Evolutionary conservation across 2,113 vertebrate genomes (phyloP).

Genomic region (Dascyllus trimaculatus): DNA sequence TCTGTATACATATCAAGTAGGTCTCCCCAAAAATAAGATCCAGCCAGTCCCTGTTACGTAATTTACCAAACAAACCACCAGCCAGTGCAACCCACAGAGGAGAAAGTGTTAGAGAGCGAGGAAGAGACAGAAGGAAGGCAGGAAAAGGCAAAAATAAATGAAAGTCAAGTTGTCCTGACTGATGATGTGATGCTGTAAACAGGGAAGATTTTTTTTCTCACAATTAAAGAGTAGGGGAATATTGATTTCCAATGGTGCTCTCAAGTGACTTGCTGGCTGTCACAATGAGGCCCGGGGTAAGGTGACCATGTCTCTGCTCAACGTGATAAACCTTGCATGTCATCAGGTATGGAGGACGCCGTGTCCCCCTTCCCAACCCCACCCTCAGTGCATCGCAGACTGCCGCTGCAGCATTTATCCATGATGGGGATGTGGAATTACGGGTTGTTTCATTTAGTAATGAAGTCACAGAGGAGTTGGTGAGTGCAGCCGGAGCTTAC

Average conservation of each 20-base stretch:
- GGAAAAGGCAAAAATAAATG: slow-evolving; percentile 66
- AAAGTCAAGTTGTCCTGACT: slow-evolving; percentile 83
- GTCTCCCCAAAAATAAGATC: slow-evolving; percentile 39
- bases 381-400: slow-evolving; percentile 11
- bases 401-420: slow-evolving; percentile 51
- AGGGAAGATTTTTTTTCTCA: slow-evolving; percentile 65
- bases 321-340: slow-evolving; percentile 78
- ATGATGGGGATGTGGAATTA: slow-evolving; percentile 44
- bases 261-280: slow-evolving; percentile 90
- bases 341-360: slow-evolving; percentile 79
- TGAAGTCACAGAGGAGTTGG: slow-evolving; percentile 60
- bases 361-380: slow-evolving; percentile 46
- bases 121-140: slow-evolving; percentile 13
- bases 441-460: slow-evolving; percentile 72
- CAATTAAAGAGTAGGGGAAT: slow-evolving; percentile 87
- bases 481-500: slow-evolving; percentile 2
- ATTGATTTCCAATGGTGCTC: slow-evolving; percentile 94
- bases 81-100: slow-evolving; percentile 41
- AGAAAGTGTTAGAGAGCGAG: slow-evolving; percentile 11
- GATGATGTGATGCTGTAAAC: slow-evolving; percentile 82
- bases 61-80: slow-evolving; percentile 70
- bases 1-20: slow-evolving; percentile 67
- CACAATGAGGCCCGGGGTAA: slow-evolving; percentile 90
- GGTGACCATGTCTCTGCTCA: slow-evolving; percentile 90
- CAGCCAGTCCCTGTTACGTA: slow-evolving; percentile 62